These are phyloP conservation scores for Drosophila repleta DNA, from an alignment of 1,140 invertebrate species.

Conservation along the genomic window DNA sequence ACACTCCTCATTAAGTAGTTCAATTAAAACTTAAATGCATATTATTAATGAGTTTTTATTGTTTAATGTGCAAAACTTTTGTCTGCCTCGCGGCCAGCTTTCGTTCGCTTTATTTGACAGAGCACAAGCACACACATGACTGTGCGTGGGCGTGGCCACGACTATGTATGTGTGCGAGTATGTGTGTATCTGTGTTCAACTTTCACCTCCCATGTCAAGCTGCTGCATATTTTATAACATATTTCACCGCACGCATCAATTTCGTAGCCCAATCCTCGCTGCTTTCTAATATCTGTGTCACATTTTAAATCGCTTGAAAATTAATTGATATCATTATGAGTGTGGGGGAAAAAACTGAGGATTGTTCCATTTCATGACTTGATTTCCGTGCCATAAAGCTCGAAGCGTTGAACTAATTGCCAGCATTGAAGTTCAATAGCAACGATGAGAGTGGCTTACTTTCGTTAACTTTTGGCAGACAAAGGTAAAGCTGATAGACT, in stretches of 20 bases:
- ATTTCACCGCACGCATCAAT: slow-evolving; percentile 53
- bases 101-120: not conserved
- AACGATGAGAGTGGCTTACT: not conserved
- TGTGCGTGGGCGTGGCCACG: not conserved
- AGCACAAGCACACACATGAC: not conserved
- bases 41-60: slow-evolving; percentile 82
- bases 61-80: slow-evolving; percentile 67
- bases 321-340: slow-evolving; percentile 48
- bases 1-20: slow-evolving; percentile 69
- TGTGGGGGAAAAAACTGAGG: slow-evolving; percentile 3
- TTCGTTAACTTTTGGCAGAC: not conserved
- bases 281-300: slow-evolving; percentile 9
- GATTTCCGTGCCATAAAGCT: slow-evolving; percentile 24
- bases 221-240: slow-evolving; percentile 65
- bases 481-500: not conserved
- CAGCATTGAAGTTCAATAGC: not conserved
- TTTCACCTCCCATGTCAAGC: slow-evolving; percentile 28
- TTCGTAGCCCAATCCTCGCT: slow-evolving; percentile 14
- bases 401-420: slow-evolving; percentile 4
- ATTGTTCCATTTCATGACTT: slow-evolving; percentile 6
- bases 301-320: slow-evolving; percentile 53
- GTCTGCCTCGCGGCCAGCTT: slow-evolving; percentile 51
- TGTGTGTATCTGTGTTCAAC: slow-evolving; percentile 14
- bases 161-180: not conserved
- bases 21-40: slow-evolving; percentile 81